Base-by-base conservation (phyloP, 2,797 vertebrate species). In the Glossophaga mutica region DNA sequence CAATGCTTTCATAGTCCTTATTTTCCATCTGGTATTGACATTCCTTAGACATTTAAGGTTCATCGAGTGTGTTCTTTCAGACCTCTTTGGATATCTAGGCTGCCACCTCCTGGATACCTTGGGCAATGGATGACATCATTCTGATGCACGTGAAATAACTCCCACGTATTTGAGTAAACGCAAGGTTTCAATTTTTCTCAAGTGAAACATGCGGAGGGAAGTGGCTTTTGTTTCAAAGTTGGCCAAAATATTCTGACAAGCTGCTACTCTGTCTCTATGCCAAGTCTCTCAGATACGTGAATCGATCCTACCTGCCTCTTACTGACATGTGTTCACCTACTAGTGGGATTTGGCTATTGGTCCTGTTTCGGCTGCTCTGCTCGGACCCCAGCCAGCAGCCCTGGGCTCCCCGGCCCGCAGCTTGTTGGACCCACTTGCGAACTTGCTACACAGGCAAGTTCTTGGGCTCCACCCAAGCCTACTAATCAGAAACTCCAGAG, bases 301-400 rank as follows among this genome's bases (percentile, higher is more conserved):
- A 22, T 19, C 22, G 3, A 22, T 8, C 24, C 18, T 8, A 4
- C 32, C 32, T 5, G 57, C 42, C 48, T 78, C 83, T n/a, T 26
- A 39, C 2, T 46, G 39, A 6, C 6, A 22, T 22, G 70, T 15
- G 34, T 18, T 62, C 29, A 10, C 21, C 44, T 1, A 0, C 3
- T 0, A 1, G 1, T 2, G 21, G 15, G 67, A 12, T 32, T 0
- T 29, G 68, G 68, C 68, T n/a, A 2, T 9, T 24, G 32, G 10
- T 77, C 71, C 65, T 3, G 37, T n/a, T 73, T n/a, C 29, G 2
- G 1, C 6, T 5, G 5, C 55, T 44, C 65, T 42, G 44, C 37
- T 24, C 11, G 12, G 48, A 32, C 34, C 26, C 21, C 71, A 6
- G n/a, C 9, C 32, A 2, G 87, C 29, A 29, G 57, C 57, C 57